phyloP scores from a whole-genome alignment of 2,888 invertebrate genomes.

The Eubasilissa splendida region DNA sequence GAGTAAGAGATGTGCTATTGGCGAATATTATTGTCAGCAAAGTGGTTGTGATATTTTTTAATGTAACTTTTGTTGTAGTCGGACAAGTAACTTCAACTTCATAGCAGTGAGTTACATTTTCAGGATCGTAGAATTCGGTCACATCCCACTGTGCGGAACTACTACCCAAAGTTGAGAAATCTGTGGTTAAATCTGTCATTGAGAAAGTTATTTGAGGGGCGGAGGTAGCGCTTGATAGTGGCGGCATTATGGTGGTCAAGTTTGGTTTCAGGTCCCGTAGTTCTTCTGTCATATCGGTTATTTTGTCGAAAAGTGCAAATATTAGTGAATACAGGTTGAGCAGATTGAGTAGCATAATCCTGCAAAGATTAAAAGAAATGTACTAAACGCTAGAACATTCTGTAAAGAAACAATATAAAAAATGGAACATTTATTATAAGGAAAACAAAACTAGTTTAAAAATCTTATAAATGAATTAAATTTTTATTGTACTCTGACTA shows the following conservation, averaged over 20 bases:
- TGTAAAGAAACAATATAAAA: too few species aligned
- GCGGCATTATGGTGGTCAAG: conserved; percentile 56
- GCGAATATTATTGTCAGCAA: conserved; percentile 60
- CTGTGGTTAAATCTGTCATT: conserved; percentile 24
- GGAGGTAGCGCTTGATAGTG: conserved; percentile 39
- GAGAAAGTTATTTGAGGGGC: conserved; percentile 31
- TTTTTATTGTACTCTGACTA: too few species aligned
- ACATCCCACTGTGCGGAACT: conserved; percentile 20
- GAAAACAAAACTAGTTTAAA: too few species aligned
- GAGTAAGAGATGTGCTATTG: conserved; percentile 32
- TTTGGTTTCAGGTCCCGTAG: conserved; percentile 73
- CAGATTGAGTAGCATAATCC: conserved; percentile 95
- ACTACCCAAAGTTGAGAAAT: not conserved
- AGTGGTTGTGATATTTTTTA: conserved; percentile 63
- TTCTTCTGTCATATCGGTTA: conserved; percentile 81
- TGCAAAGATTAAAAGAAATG: conserved; percentile 63
- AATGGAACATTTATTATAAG: too few species aligned
- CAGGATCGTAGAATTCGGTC: conserved; percentile 28
- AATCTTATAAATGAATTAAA: not conserved
- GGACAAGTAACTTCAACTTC: conserved; percentile 63
- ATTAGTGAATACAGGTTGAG: conserved; percentile 95
- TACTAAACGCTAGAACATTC: not conserved
- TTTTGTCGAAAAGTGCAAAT: conserved; percentile 92
- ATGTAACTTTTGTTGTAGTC: conserved; percentile 59
- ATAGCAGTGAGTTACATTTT: conserved; percentile 61